Evolutionary conservation across 2,113 vertebrate genomes (phyloP).

Genomic region (Sialia sialis): DNA sequence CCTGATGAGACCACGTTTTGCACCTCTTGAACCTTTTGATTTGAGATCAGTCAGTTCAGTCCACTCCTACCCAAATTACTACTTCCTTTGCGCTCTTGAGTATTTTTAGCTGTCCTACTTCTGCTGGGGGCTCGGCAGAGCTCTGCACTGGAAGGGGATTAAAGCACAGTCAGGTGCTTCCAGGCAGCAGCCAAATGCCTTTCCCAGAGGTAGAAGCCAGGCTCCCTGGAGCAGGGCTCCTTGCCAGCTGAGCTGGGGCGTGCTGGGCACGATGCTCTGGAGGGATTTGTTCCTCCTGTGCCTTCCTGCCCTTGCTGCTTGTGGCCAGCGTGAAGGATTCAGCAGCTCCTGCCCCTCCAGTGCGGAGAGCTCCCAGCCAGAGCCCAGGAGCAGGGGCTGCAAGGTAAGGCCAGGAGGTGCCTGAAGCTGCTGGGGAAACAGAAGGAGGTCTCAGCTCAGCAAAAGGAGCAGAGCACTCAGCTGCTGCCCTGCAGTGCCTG

Average conservation of each 20-base stretch:
- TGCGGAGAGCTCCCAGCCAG: neutral
- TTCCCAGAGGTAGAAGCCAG: neutral
- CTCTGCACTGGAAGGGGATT: conserved; percentile 20
- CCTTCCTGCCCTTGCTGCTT: neutral
- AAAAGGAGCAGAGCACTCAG: neutral
- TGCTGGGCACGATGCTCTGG: neutral
- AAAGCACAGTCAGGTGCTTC: conserved; percentile 18
- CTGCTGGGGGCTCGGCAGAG: neutral
- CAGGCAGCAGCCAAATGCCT: conserved; percentile 18
- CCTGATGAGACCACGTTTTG: neutral
- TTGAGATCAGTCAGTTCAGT: neutral
- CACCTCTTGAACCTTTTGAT: neutral
- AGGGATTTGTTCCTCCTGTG: neutral
- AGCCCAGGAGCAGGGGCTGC: neutral
- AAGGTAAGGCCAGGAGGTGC: conserved; percentile 18
- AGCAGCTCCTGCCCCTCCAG: neutral
- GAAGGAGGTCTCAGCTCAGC: neutral
- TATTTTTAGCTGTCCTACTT: conserved; percentile 63
- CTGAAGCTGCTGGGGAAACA: neutral
- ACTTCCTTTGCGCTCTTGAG: neutral
- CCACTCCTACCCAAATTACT: neutral
- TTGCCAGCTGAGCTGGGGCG: neutral
- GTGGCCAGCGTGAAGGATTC: neutral
- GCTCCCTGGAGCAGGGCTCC: neutral
- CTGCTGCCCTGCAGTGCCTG: neutral